Base-by-base conservation (phyloP, 2,888 invertebrate species). In the Tyria jacobaeae region DNA sequence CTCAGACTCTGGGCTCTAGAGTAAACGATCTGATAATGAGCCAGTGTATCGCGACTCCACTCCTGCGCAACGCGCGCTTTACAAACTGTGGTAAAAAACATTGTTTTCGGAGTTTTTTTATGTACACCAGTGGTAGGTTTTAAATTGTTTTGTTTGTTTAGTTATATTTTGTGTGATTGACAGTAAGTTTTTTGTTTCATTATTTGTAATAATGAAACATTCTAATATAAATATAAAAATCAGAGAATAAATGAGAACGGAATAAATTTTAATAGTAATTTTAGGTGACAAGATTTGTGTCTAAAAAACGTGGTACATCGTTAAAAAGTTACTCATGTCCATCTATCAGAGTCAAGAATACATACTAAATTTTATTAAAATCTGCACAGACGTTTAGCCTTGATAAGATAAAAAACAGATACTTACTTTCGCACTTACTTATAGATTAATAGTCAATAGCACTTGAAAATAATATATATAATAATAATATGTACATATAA, bases 21-120 rank as follows among this genome's bases (percentile, higher is more conserved):
- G 82, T 80, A 80, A 81, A 81, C 66, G 57, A 63, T 64, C 74
- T 73, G 79, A 79, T 83, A 84, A 81, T 80, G 77, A 75, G 68
- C 48, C 78, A 80, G 85, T 82, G 62, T 69, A 57, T 67, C 79
- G 78, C 73, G 71, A 73, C 62, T 59, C 65, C 77, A 74, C 74
- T 75, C 76, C 63, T 68, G 78, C 78, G 74, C 80, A 78, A 10
- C 54, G 59, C 63, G 59, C 63, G 56, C 59, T 24, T 55, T 55
- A 63, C 58, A 39, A 55, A 59, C 12, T 41, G 48, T 53, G 48
- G 34, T 48, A 34, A 39, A 48, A 52, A 49, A 53, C 31, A 25
- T 27, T 17, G 14, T 27, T 56, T 57, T 6, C 25, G 37, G 39
- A 51, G 50, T 55, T 31, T 37, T n/a, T 61, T 62, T 27, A 35